Evolutionary conservation across 2,797 vertebrate species (phyloP), one percentile per base, ranked within the genome.

Genomic region (Labeo calbasu): DNA sequence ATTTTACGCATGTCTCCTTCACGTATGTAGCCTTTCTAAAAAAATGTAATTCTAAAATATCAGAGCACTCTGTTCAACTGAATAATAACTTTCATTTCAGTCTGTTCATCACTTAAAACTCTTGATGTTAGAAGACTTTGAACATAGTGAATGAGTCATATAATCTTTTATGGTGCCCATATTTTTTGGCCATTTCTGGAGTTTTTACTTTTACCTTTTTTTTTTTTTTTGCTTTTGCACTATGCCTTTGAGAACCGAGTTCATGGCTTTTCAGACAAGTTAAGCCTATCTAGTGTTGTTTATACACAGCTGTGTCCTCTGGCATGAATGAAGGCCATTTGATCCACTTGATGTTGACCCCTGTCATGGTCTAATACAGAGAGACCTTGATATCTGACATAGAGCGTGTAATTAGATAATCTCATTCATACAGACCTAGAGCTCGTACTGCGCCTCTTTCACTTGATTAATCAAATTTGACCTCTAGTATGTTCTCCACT

Each of bases 401-500:
- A 25, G 69, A 19, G 15, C 2, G 1, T 13, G 25, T 72, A 81
- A 72, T 82, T 43, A 63, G 43, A 72, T 81, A n/a, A 81, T 81
- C 79, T 61, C 68, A 61, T 72, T 81, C 40, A 72, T 28, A 21
- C n/a, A 48, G 36, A 32, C 36, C 36, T 32, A 25, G 9, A 72
- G 53, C 40, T 5, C 13, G n/a, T 55, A 51, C 79, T 70, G 66
- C 2, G 23, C 36, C 53, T 61, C 40, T n/a, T 72, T 82, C 25
- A 36, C 19, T 51, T 81, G 40, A 81, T 72, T 72, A 72, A 81
- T 82, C 69, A 17, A 63, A n/a, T 73, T 50, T 81, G 69, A 81
- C 79, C 79, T 81, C 79, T 48, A 50, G 25, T 63, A 19, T 63
- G 40, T 72, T 81, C 69, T 63, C 36, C 17, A 72, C 53, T 3